Evolutionary conservation across 2,113 vertebrate genomes (phyloP), one percentile per base, ranked within the genome.

Genomic region (Python bivittatus): DNA sequence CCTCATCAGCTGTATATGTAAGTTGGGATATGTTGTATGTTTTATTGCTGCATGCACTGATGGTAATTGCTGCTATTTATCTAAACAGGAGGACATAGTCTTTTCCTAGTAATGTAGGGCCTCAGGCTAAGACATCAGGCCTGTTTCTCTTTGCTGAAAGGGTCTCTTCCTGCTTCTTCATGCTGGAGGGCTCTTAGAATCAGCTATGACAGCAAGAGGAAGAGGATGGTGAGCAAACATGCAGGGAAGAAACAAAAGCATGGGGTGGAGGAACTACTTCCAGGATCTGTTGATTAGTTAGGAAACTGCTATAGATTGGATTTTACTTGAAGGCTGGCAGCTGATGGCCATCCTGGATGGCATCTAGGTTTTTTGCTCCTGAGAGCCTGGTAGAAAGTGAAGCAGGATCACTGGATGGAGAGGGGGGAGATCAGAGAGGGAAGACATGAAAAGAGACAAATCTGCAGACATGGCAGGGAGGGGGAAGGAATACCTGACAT

Each of bases 401-500:
- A 38, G 64, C 83, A 33, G 68, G 23, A 84, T 54, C 64, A 13
- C n/a, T 79, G 17, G 20, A 20, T 58, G 33, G 5, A 58, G 33
- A 72, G n/a, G 6, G 68, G 84, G 58, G 60, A 10, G 25, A 53
- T 48, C 54, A 52, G 38, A 60, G 87, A 60, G 52, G 29, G 44
- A 27, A 84, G n/a, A 23, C 85, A 25, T 20, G 13, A 48, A 88
- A 25, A 86, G 25, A 84, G 86, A 33, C 27, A 83, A 58, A 33
- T 15, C 11, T 60, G 20, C 54, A 25, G 86, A 57, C 54, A 6
- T 54, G 61, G 13, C 29, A 42, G 54, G 52, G n/a, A 58, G 17
- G 25, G 64, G 42, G 1, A 53, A 84, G 72, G 44, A 89, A 92
- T 89, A 89, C 87, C 87, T 61, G 72, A 23, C 87, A 89, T 92